A percentile compares a stretch with the other conserved stretches of the same genome.
These are phyloP conservation scores for Nymphalis c-album DNA, from an alignment of 2,888 invertebrate species.

Conservation along the genomic window DNA sequence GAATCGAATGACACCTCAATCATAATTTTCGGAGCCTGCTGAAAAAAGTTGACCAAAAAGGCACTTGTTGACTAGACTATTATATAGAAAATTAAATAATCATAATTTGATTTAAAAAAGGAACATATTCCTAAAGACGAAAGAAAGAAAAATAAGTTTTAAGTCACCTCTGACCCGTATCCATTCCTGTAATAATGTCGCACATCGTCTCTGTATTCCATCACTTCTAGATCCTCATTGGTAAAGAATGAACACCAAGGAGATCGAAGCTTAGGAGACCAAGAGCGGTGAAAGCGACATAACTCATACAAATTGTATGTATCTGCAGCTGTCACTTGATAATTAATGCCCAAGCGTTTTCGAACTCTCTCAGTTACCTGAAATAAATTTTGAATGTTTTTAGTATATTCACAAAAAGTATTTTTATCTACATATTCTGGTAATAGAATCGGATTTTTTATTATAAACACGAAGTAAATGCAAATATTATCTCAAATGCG, in stretches of 20 bases:
- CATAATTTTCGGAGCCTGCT: too few species aligned
- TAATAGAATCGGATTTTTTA: too few species aligned
- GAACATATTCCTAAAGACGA: too few species aligned
- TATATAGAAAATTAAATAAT: too few species aligned
- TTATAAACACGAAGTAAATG: too few species aligned
- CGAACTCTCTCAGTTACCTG: conserved; percentile 74
- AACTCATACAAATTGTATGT: conserved; percentile 86
- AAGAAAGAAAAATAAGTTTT: not conserved
- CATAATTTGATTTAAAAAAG: not conserved
- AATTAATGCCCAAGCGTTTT: conserved; percentile 71
- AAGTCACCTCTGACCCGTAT: conserved; percentile 64
- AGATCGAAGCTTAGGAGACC: conserved; percentile 67
- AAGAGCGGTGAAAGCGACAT: conserved; percentile 89
- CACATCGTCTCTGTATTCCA: conserved; percentile 90
- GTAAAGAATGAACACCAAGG: conserved; percentile 90
- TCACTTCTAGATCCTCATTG: conserved; percentile 83
- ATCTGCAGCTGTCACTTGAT: conserved; percentile 57
- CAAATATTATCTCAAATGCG: too few species aligned
- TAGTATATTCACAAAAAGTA: too few species aligned
- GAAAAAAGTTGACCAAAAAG: too few species aligned
- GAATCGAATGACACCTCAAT: too few species aligned
- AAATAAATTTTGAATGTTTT: not conserved
- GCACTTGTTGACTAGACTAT: too few species aligned
- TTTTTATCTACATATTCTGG: too few species aligned
- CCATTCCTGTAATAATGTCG: conserved; percentile 84